Base-by-base conservation (phyloP, 2,888 invertebrate species). In the Capitulum mitella region DNA sequence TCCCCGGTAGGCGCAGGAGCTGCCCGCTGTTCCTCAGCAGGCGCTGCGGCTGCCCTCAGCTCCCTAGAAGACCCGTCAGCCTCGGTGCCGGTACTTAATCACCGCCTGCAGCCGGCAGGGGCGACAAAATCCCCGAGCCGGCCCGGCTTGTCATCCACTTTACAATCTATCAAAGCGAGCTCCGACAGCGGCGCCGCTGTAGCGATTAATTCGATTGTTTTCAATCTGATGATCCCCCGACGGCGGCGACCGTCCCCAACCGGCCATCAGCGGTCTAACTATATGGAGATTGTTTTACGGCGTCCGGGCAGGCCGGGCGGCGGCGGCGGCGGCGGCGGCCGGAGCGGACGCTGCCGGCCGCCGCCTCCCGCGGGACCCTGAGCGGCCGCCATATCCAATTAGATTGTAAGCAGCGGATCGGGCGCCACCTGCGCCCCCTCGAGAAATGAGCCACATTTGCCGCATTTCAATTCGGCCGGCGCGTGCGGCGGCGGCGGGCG, bases 401-500 rank as follows among this genome's bases (percentile, higher is more conserved):
- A 70, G 70, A 37, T 37, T 22, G 70, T 70, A 70, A 70, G 70
- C 70, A 70, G 26, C 70, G 70, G 70, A 70, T 70, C 70, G 70
- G 70, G 22, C 22, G 70, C 70, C 70, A 70, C 70, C 70, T 70
- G 70, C 37, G 70, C 37, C 70, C 70, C 43, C n/a, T 16, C 70
- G 70, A 70, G 70, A 37, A 70, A 70, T 37, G 70, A 37, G 37
- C 70, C 70, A 37, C 34, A 34, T 34, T 37, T 37, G 70, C 19
- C 70, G 70, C 70, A 70, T 70, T 70, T 70, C 70, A 70, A 70
- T 70, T 34, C 34, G 34, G 34, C 34, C 64, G 64, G 64, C 64
- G 64, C 64, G 64, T 34, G n/a, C n/a, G 58, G 1, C 58, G 64
- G 29, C 61, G 32, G 61, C 61, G 32, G 51, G 54, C 26, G 22